Percentiles rank a stretch among this genome's conserved stretches.
Evolutionary conservation across 2,888 invertebrate genomes (phyloP).

Genomic region (Amblyteles armatorius): DNA sequence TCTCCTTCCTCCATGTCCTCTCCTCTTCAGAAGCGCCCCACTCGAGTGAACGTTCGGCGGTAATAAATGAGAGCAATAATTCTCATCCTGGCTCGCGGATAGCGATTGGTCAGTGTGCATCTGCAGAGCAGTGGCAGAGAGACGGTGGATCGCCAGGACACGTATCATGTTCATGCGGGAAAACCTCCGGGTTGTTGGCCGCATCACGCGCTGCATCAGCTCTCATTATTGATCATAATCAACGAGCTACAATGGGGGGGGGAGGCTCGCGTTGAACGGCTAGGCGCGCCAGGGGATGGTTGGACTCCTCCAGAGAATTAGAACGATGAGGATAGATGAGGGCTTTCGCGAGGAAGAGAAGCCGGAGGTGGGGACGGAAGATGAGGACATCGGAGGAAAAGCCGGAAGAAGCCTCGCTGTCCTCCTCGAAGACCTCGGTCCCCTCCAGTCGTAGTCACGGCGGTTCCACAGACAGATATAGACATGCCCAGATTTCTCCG

Average conservation of each 20-base stretch:
- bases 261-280: conserved; percentile 1
- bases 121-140: background rate
- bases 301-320: conserved; percentile 33
- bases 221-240: conserved; percentile 82
- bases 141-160: conserved; percentile 3
- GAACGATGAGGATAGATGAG: conserved; percentile 20
- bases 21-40: background rate
- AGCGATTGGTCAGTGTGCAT: conserved; percentile 5
- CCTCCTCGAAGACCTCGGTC: background rate
- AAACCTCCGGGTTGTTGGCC: conserved; percentile 49
- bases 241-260: conserved; percentile 76
- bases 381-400: conserved; percentile 28
- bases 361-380: background rate
- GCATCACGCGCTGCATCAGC: conserved; percentile 69
- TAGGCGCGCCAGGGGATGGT: background rate
- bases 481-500: background rate
- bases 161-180: background rate
- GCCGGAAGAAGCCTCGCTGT: background rate
- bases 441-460: background rate
- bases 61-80: conserved; percentile 78
- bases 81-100: conserved; percentile 7
- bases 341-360: conserved; percentile 3
- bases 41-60: conserved; percentile 49
- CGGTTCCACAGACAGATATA: background rate
- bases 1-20: background rate